These are phyloP conservation scores for Apteryx owenii DNA, from an alignment of 2,113 vertebrate genomes.

Conservation along the genomic window DNA sequence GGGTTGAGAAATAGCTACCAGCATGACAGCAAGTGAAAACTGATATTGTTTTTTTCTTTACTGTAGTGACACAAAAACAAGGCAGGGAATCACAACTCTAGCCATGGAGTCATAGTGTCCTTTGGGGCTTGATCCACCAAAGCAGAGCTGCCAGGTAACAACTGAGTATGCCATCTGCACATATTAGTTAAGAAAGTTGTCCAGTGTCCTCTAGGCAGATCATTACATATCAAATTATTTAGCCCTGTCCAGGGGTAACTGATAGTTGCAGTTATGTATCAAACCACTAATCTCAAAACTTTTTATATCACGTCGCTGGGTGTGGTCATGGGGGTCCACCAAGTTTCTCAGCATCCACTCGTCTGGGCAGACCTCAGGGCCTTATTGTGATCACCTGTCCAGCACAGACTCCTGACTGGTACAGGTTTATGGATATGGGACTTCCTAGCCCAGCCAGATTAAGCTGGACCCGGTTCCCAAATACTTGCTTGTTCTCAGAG, in stretches of 20 bases:
- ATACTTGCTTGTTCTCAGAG: background rate
- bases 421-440: rapidly evolving
- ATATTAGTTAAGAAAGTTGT: background rate
- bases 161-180: background rate
- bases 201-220: background rate
- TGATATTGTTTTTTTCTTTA: background rate
- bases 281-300: background rate
- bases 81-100: background rate
- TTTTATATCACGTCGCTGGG: background rate
- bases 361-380: background rate
- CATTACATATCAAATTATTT: background rate
- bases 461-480: background rate
- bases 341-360: background rate
- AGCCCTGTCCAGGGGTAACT: background rate
- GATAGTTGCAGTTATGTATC: background rate
- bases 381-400: rapidly evolving
- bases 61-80: background rate
- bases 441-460: background rate
- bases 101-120: no score
- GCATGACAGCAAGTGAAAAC: background rate
- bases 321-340: rapidly evolving
- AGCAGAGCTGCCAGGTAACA: background rate
- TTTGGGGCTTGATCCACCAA: background rate
- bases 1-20: background rate
- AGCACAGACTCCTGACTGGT: background rate